Evolutionary conservation across 53 echinoderm and acorn worm genomes (phyloP).

Genomic region (Echinarachnius parma): DNA sequence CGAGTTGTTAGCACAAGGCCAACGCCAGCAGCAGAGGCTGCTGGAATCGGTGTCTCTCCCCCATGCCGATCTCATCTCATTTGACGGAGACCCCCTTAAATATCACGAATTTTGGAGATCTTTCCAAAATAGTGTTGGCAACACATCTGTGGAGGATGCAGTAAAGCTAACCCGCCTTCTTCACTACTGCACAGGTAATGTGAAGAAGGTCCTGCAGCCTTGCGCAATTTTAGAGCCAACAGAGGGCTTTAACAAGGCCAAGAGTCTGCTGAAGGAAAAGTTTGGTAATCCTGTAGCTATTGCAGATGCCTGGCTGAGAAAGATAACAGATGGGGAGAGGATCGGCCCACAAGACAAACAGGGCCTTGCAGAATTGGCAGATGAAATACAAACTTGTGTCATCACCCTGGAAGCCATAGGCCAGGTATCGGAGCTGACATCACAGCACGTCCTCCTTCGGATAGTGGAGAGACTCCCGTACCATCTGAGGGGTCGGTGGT

Average conservation of each 20-base stretch:
- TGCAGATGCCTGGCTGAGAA: conserved; percentile 55
- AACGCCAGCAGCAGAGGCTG: conserved; percentile 48
- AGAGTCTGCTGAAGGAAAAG: conserved; percentile 41
- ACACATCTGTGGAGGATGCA: conserved; percentile 27
- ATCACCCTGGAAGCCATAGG: conserved; percentile 37
- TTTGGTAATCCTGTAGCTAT: conserved; percentile 47
- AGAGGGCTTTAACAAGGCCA: conserved; percentile 40
- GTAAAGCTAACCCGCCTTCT: conserved; percentile 48
- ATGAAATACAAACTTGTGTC: conserved; percentile 31
- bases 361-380: conserved; percentile 43
- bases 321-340: conserved; percentile 33
- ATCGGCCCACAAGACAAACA: conserved; percentile 25
- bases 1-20: not conserved
- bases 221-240: conserved; percentile 51
- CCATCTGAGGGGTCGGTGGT: conserved; percentile 34
- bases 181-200: conserved; percentile 55
- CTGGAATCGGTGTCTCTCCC: conserved; percentile 43
- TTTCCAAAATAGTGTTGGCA: conserved; percentile 64
- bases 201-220: conserved; percentile 41
- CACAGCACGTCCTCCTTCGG: conserved; percentile 20
- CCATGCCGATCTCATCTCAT: conserved; percentile 28
- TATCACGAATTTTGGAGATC: conserved; percentile 47
- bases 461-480: conserved; percentile 42
- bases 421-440: conserved; percentile 19
- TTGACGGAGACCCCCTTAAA: conserved; percentile 56